Percentiles rank a stretch among this genome's conserved stretches.
Conservation (phyloP, 2,113 vertebrate genomes). For the Nothocercus julius region DNA sequence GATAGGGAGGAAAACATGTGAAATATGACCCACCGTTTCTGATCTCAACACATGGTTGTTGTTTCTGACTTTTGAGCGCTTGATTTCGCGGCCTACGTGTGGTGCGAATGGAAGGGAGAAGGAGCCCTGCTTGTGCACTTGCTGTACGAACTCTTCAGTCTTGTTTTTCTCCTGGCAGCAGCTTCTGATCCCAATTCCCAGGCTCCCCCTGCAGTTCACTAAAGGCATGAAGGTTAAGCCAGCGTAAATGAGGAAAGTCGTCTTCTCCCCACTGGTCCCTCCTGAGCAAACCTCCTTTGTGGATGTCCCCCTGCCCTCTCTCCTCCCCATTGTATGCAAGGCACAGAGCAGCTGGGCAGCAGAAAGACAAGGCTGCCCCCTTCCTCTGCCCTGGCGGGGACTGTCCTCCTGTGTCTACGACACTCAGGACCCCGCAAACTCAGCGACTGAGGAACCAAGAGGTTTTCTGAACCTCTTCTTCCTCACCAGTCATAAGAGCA, state of each 20-base stretch:
- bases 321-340: neutral
- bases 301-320: neutral
- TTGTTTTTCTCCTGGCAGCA: neutral
- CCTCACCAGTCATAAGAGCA: neutral
- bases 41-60: slow-evolving; percentile 6
- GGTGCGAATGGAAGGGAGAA: neutral
- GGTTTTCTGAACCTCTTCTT: neutral
- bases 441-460: neutral
- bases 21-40: neutral
- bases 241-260: neutral
- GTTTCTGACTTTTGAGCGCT: neutral
- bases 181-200: neutral
- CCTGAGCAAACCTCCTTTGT: neutral
- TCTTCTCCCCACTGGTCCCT: neutral
- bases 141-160: neutral
- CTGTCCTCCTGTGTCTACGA: neutral
- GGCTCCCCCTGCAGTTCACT: neutral
- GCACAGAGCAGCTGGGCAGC: neutral
- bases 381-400: no score
- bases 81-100: neutral
- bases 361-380: neutral
- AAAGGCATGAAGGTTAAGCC: neutral
- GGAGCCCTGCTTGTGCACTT: neutral
- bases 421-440: neutral
- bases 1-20: neutral